A percentile compares a stretch with the other conserved stretches of the same genome.
phyloP scores from a whole-genome alignment of 2,797 vertebrate species.

The Microctenopoma lineatum region DNA sequence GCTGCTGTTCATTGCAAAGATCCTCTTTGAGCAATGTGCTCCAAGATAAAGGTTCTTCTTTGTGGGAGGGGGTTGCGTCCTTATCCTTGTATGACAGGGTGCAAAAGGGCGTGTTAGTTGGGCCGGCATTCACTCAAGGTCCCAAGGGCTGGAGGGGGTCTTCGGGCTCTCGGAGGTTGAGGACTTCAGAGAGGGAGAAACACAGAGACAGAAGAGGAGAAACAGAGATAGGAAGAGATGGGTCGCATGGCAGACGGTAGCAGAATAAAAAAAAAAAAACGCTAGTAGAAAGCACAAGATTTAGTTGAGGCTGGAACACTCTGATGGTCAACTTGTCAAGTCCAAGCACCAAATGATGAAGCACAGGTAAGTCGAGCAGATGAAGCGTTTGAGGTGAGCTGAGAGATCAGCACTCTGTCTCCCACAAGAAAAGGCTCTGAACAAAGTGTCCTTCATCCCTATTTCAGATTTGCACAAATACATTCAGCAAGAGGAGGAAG shows the following conservation, averaged over 20 bases:
- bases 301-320: conserved; percentile 58
- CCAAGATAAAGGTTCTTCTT: conserved; percentile 70
- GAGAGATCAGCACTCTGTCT: conserved; percentile 65
- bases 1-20: conserved; percentile 63
- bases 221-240: conserved; percentile 85
- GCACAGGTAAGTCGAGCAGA: conserved; percentile 71
- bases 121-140: conserved; percentile 85
- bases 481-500: conserved; percentile 75
- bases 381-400: conserved; percentile 71
- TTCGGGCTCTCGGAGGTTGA: conserved; percentile 84
- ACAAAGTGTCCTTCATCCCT: conserved; percentile 69
- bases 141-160: conserved; percentile 84
- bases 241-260: conserved; percentile 72
- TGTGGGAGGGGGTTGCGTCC: conserved; percentile 57
- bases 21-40: conserved; percentile 63
- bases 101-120: conserved; percentile 71
- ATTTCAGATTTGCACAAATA: conserved; percentile 80
- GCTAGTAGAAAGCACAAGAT: conserved; percentile 69
- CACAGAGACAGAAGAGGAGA: conserved; percentile 84
- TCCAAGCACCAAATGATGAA: conserved; percentile 81
- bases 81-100: conserved; percentile 71
- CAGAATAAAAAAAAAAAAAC: conserved; percentile 51
- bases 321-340: conserved; percentile 70
- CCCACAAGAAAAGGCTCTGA: conserved; percentile 61
- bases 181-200: conserved; percentile 85